phyloP scores from a whole-genome alignment of 2,113 vertebrate species.

The Leiothrix lutea region DNA sequence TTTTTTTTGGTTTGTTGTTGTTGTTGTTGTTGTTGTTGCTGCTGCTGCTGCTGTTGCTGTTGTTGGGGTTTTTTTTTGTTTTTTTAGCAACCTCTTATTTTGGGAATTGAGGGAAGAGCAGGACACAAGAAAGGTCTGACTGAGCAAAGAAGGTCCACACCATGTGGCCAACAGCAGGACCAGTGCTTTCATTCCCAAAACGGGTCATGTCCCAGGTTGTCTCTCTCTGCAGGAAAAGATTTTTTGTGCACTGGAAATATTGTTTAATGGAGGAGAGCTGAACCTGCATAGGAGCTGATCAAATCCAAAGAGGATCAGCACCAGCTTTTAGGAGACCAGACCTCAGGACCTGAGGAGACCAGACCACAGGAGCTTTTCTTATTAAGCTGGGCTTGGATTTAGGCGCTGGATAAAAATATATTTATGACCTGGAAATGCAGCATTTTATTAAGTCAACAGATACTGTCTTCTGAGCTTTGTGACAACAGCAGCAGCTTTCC shows the following conservation, averaged over 20 bases:
- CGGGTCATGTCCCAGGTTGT: rapidly evolving
- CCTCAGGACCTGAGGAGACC: not conserved
- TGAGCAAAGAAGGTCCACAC: not conserved
- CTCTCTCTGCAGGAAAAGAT: not conserved
- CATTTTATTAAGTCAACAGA: too few species aligned
- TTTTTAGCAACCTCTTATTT: not conserved
- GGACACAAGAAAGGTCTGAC: not conserved
- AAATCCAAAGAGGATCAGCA: not conserved
- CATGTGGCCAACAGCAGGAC: not conserved
- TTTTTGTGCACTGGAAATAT: not conserved
- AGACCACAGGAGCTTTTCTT: not conserved
- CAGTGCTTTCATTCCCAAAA: not conserved
- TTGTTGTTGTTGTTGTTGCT: too few species aligned
- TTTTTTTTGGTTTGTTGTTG: too few species aligned
- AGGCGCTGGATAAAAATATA: not conserved
- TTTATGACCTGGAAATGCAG: not conserved
- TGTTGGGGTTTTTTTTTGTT: not conserved
- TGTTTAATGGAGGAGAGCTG: not conserved
- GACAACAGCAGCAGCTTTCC: too few species aligned
- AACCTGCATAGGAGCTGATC: not conserved
- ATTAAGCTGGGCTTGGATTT: not conserved
- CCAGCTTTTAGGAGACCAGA: not conserved
- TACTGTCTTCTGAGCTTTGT: too few species aligned
- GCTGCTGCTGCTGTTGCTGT: too few species aligned
- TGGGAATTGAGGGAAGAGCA: not conserved